Conservation (phyloP, 2,113 vertebrate species). For the Spilogale gracilis region DNA sequence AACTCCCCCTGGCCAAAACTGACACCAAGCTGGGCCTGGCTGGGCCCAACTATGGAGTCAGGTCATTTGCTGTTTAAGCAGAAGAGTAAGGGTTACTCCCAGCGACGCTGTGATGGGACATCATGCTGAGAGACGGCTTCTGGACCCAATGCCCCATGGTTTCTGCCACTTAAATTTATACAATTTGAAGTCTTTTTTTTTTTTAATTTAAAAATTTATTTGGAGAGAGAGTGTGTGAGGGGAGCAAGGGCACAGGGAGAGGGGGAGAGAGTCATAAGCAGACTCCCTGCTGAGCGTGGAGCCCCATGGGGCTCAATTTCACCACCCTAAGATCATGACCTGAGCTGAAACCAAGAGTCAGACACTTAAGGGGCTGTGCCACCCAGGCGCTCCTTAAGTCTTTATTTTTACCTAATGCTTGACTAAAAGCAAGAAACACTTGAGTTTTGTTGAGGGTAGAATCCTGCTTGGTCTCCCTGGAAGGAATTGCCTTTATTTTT, state of each 20-base stretch:
- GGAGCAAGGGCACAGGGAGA: not conserved
- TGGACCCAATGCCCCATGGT: not conserved
- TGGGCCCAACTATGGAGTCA: accelerated
- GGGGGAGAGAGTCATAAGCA: not conserved
- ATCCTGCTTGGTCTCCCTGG: not conserved
- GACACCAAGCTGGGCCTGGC: not conserved
- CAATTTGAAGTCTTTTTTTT: not conserved
- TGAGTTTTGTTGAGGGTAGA: not conserved
- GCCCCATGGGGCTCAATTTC: not conserved
- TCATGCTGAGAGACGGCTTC: not conserved
- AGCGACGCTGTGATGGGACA: not conserved
- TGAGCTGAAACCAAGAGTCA: not conserved
- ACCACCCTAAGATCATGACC: not conserved
- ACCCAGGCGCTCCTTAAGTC: not conserved
- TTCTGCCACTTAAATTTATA: not conserved
- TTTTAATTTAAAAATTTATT: not conserved
- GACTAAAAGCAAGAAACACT: not conserved
- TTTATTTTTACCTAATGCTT: not conserved
- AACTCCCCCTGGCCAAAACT: not conserved
- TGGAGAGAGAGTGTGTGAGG: not conserved
- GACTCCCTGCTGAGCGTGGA: not conserved
- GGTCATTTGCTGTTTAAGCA: not conserved
- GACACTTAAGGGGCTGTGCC: not conserved
- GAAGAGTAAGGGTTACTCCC: not conserved
- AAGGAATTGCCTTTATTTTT: not conserved